Percentiles rank a stretch among this genome's conserved stretches.
These are phyloP conservation scores for Anisognathus igniventris DNA, from an alignment of 2,797 vertebrate species.

Conservation along the genomic window DNA sequence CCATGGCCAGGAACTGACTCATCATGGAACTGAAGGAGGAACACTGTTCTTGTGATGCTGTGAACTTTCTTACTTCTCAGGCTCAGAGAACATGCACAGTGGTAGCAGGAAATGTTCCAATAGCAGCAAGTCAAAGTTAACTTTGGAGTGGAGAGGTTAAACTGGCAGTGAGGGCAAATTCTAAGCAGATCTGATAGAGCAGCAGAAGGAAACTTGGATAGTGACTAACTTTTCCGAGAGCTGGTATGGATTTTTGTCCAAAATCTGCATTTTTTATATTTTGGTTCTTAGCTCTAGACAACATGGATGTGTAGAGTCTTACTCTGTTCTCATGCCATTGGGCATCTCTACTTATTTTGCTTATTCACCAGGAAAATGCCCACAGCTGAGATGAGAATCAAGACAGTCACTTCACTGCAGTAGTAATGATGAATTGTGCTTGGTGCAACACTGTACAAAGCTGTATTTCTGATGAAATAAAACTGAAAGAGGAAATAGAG, in stretches of 20 bases:
- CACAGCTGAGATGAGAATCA: not conserved
- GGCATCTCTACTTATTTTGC: not conserved
- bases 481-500: not conserved
- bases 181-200: not conserved
- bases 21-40: not conserved
- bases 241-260: not conserved
- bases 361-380: not conserved
- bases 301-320: not conserved
- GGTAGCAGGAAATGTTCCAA: not conserved
- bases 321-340: not conserved
- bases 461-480: not conserved
- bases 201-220: not conserved
- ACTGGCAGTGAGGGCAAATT: not conserved
- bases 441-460: not conserved
- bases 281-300: not conserved
- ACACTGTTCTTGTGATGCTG: not conserved
- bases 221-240: not conserved
- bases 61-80: not conserved
- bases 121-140: not conserved
- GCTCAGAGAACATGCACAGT: not conserved
- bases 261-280: not conserved
- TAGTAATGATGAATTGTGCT: not conserved
- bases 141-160: not conserved
- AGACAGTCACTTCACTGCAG: not conserved
- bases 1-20: not conserved